Percentiles rank a stretch among this genome's conserved stretches.
These are phyloP conservation scores for Chrosomus eos DNA, from an alignment of 2,797 vertebrate genomes.

Conservation along the genomic window DNA sequence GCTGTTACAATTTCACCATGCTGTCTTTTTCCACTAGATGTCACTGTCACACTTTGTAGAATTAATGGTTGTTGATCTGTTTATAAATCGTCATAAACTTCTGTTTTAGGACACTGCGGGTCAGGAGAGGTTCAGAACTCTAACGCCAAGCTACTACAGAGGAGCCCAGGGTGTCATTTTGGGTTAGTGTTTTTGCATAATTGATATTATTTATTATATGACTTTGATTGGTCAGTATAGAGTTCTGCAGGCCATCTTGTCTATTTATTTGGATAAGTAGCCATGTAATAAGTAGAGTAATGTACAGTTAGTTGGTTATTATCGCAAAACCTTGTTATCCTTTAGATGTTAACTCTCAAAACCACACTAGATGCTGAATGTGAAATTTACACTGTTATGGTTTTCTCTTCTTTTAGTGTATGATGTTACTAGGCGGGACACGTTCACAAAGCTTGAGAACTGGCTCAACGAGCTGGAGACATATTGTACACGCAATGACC, in stretches of 20 bases:
- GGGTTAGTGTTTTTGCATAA: slow-evolving; percentile 76
- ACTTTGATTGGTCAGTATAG: not conserved
- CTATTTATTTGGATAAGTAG: not conserved
- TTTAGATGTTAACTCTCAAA: not conserved
- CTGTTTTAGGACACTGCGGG: slow-evolving; percentile 91
- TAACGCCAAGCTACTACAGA: slow-evolving; percentile 97
- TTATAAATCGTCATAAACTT: not conserved
- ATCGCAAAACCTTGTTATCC: not conserved
- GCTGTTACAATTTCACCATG: not conserved
- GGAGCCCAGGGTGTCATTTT: slow-evolving; percentile 97
- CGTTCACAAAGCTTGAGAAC: slow-evolving; percentile 93
- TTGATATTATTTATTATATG: not conserved
- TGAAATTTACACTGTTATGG: not conserved
- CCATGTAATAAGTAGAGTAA: not conserved
- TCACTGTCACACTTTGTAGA: slow-evolving; percentile 10
- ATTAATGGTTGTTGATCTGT: not conserved
- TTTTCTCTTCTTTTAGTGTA: slow-evolving; percentile 81
- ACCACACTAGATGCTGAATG: not conserved
- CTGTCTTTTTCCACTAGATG: slow-evolving; percentile 53
- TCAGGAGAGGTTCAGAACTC: slow-evolving; percentile 94
- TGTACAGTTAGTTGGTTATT: not conserved
- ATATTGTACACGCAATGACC: slow-evolving; percentile 95
- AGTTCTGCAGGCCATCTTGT: not conserved
- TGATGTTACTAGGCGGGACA: slow-evolving; percentile 95
- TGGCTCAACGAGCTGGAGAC: slow-evolving; percentile 99